phyloP scores from a whole-genome alignment of 2,888 invertebrate genomes.

The Colostygia pectinataria region DNA sequence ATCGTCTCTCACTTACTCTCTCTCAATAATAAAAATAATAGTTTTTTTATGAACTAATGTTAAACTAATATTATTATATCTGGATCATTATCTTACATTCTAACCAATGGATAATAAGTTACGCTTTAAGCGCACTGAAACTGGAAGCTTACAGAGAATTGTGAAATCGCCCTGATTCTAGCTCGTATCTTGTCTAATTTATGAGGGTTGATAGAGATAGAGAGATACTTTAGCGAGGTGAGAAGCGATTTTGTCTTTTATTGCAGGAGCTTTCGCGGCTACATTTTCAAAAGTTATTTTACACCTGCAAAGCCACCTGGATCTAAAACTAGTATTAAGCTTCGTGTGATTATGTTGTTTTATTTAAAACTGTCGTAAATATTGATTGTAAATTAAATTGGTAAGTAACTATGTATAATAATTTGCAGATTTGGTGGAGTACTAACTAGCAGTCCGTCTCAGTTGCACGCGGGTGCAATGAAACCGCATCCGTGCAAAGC shows the following conservation, averaged over 20 bases:
- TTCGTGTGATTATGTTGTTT: neutral
- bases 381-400: too few relatives aligned
- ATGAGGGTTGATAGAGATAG: conserved; percentile 23
- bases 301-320: too few relatives aligned
- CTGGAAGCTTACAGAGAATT: conserved; percentile 10
- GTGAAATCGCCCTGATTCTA: conserved; percentile 18
- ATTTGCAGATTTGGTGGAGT: too few relatives aligned
- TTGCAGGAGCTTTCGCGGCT: conserved; percentile 6
- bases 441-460: too few relatives aligned
- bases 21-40: too few relatives aligned
- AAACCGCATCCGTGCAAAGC: too few relatives aligned
- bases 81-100: neutral
- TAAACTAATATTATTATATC: neutral
- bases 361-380: too few relatives aligned
- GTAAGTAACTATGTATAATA: too few relatives aligned
- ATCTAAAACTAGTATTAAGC: neutral
- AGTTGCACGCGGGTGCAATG: too few relatives aligned
- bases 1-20: too few relatives aligned
- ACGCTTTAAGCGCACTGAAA: conserved; percentile 13
- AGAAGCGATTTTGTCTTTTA: conserved; percentile 22
- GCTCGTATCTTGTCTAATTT: conserved; percentile 26
- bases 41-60: too few relatives aligned
- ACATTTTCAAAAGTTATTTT: conserved; percentile 9
- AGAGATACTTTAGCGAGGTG: conserved; percentile 20
- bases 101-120: conserved; percentile 18